phyloP scores from a whole-genome alignment of 1,140 invertebrate genomes.

The Conopomorpha cramerella region DNA sequence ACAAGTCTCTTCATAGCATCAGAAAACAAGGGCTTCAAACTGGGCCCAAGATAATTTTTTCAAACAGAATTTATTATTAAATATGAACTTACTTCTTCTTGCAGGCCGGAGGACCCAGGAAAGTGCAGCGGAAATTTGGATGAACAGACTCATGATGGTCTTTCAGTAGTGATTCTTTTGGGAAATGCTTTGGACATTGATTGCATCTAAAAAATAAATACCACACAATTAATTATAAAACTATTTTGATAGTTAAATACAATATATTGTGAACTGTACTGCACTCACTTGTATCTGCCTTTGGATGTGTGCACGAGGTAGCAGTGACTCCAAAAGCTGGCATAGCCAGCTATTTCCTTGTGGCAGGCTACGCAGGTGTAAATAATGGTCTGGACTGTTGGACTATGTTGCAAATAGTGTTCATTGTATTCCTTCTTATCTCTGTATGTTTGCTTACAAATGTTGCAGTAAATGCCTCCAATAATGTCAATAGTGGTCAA shows the following conservation, averaged over 20 bases:
- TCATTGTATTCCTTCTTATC: conserved; percentile 38
- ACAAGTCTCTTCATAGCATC: no score
- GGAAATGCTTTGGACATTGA: conserved; percentile 29
- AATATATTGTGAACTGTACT: no score
- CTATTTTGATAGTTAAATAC: no score
- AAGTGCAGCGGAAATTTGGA: no score
- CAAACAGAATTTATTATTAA: no score
- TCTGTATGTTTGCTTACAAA: conserved; percentile 27
- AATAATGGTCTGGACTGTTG: conserved; percentile 17
- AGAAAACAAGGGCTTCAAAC: no score
- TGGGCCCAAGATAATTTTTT: no score
- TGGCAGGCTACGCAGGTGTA: conserved; percentile 41
- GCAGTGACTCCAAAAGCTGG: conserved; percentile 45
- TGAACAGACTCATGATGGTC: no score
- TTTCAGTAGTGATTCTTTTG: no score
- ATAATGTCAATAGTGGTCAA: conserved; percentile 41
- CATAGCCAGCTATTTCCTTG: conserved; percentile 31
- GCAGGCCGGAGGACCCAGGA: no score
- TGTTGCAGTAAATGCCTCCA: conserved; percentile 39
- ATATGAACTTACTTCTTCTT: conserved; percentile 39
- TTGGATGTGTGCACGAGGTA: conserved; percentile 37
- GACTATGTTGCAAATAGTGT: conserved; percentile 31
- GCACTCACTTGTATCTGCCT: conserved; percentile 40
- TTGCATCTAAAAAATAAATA: conserved; percentile 27
- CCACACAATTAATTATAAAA: conserved; percentile 1